These are phyloP conservation scores for Sorex maritimensis DNA, from an alignment of 2,797 vertebrate genomes.

Conservation along the genomic window DNA sequence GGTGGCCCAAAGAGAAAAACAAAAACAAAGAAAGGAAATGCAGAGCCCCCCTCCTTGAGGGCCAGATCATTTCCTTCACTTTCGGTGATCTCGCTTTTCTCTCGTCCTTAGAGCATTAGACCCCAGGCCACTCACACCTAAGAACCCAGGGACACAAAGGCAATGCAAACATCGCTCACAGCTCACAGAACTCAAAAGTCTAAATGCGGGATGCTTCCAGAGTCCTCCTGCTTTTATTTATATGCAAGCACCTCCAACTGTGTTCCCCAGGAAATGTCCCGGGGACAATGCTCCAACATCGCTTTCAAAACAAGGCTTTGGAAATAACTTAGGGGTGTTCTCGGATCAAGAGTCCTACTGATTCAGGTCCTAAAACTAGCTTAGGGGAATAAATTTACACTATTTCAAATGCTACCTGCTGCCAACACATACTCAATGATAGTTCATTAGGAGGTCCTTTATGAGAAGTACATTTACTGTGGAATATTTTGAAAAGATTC, in stretches of 20 bases:
- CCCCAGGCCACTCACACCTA: slow-evolving; percentile 54
- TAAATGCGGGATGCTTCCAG: slow-evolving; percentile 73
- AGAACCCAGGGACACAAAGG: not conserved
- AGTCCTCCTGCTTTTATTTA: slow-evolving; percentile 74
- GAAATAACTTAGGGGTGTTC: slow-evolving; percentile 22
- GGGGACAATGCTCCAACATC: slow-evolving; percentile 48
- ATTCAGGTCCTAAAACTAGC: slow-evolving; percentile 25
- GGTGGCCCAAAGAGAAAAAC: slow-evolving; percentile 8
- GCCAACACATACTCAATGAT: slow-evolving; percentile 8
- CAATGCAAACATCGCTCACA: slow-evolving; percentile 71
- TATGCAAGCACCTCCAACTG: slow-evolving; percentile 80
- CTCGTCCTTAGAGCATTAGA: slow-evolving; percentile 63
- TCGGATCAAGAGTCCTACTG: not conserved
- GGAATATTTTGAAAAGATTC: slow-evolving; percentile 68
- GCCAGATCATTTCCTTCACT: slow-evolving; percentile 42
- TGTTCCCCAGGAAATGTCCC: slow-evolving; percentile 56
- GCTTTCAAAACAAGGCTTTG: slow-evolving; percentile 71
- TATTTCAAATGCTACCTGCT: slow-evolving; percentile 43
- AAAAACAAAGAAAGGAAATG: slow-evolving; percentile 20
- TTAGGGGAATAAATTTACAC: slow-evolving; percentile 60
- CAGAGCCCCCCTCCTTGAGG: not conserved
- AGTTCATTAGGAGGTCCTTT: slow-evolving; percentile 18
- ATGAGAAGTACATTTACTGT: slow-evolving; percentile 70
- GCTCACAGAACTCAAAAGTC: slow-evolving; percentile 66
- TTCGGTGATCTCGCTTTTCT: slow-evolving; percentile 37